Conservation (phyloP, 2,888 invertebrate species). For the Eumacrocentrus americanus region DNA sequence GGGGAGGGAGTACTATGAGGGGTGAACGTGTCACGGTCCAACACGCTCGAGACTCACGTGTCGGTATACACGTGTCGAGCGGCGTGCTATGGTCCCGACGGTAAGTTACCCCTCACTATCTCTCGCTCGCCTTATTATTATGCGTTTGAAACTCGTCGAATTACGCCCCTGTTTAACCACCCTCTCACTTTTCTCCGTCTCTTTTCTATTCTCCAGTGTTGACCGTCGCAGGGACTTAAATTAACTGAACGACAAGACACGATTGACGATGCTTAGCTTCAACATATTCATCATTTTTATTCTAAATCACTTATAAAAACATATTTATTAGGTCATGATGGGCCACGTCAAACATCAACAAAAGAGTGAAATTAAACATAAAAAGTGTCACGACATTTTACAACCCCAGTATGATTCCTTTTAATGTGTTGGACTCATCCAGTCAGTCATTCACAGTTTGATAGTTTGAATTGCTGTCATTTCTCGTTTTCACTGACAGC, state of each 20-base stretch:
- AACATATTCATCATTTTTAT: no score
- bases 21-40: slow-evolving; percentile 51
- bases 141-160: slow-evolving; percentile 38
- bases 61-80: slow-evolving; percentile 55
- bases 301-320: no score
- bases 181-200: neutral
- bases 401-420: no score
- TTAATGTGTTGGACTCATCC: no score
- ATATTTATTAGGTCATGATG: no score
- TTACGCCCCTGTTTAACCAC: slow-evolving; percentile 46
- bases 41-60: slow-evolving; percentile 58
- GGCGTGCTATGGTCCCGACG: slow-evolving; percentile 41
- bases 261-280: no score
- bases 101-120: slow-evolving; percentile 23
- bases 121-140: neutral
- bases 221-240: neutral
- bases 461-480: no score
- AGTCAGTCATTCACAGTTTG: no score
- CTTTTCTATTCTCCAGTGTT: no score
- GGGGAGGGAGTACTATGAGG: slow-evolving; percentile 32
- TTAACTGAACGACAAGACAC: neutral
- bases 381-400: no score
- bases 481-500: neutral
- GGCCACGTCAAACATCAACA: no score
- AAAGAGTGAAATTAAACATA: no score